Base-by-base conservation (phyloP, 2,113 vertebrate species). In the Lagopus leucura region DNA sequence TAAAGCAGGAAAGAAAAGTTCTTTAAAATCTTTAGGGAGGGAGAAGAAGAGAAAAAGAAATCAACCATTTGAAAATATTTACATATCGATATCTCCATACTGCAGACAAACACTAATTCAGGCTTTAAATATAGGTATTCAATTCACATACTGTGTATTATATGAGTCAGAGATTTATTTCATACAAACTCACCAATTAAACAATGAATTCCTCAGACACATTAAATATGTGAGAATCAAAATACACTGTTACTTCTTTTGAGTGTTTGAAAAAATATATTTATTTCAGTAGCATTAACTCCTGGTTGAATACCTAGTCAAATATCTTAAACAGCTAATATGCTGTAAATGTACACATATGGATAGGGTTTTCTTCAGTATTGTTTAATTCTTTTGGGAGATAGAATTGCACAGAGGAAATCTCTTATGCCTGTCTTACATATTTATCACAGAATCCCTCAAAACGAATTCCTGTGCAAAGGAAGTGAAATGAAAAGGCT, bases 21-120 rank as follows among this genome's bases (percentile, higher is more conserved):
- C 42, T 74, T 81, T 86, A 88, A 92, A 93, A 79, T 11, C 65
- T 86, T 87, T 52, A 63, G 48, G 76, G 71, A 95, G 42, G 42
- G 42, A 43, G 42, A 6, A 28, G 89, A 64, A 55, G 16, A 55
- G 18, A 55, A 30, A 18, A 27, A 32, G 13, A 55, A 55, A 55
- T 55, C 54, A 71, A 25, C 25, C 28, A 60, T 22, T 13, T 32
- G 13, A 91, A 17, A 70, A 57, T 3, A 13, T 60, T 20, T 52
- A 25, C 21, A 66, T 66, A 80, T 10, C 32, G 76, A 36, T 16
- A 76, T 24, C 15, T 40, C 48, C 45, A 58, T 58, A 66, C 3
- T 16, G 25, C 7, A 4, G 80, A 60, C 43, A 61, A 88, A 81
- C 16, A 50, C 8, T 66, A 10, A 42, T 42, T 57, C 34, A 65